These are phyloP conservation scores for Agriopis aurantiaria DNA, from an alignment of 2,888 invertebrate genomes.

Conservation along the genomic window DNA sequence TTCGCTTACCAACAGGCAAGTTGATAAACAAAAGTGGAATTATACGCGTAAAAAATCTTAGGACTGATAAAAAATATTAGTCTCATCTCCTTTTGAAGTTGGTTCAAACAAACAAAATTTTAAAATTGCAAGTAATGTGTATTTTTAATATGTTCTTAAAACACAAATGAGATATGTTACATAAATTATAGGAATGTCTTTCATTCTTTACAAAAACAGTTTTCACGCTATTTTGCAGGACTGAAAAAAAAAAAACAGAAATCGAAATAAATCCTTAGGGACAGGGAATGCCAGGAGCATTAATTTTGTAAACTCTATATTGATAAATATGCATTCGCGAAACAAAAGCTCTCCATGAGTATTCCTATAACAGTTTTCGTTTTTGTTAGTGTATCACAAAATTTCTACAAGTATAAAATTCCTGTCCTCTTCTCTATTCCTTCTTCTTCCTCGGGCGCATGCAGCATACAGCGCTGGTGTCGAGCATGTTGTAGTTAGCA, in stretches of 20 bases:
- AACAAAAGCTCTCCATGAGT: no score
- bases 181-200: slow-evolving; percentile 6
- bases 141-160: neutral
- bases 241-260: neutral
- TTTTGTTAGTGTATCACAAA: no score
- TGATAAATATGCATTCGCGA: no score
- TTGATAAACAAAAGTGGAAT: no score
- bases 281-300: no score
- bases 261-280: no score
- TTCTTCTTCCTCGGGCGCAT: slow-evolving; percentile 83
- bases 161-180: neutral
- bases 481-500: slow-evolving; percentile 89
- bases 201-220: slow-evolving; percentile 2
- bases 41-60: no score
- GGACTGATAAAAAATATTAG: no score
- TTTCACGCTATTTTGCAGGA: neutral
- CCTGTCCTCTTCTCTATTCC: slow-evolving; percentile 57
- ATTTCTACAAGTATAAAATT: no score
- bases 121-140: neutral
- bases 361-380: no score
- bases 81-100: neutral
- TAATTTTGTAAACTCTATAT: no score
- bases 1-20: no score
- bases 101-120: neutral
- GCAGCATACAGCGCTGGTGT: slow-evolving; percentile 77